Conservation (phyloP, 2,888 invertebrate genomes). For the Neoitamus cyanurus region DNA sequence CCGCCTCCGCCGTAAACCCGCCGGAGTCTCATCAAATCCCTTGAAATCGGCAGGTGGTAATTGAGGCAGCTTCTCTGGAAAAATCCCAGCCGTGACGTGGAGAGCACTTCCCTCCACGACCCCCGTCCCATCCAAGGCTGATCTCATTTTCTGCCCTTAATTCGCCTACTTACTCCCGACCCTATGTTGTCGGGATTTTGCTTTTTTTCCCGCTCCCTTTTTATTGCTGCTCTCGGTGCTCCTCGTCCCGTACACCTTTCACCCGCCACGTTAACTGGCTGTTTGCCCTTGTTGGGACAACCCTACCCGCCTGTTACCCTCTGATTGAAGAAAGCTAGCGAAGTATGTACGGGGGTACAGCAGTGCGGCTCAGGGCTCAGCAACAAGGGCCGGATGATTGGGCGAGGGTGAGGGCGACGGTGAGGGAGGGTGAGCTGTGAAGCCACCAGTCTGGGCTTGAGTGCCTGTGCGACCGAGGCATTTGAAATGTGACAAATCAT, state of each 20-base stretch:
- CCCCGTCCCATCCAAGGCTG: background rate
- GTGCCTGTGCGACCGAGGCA: background rate
- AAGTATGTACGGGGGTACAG: too few species aligned
- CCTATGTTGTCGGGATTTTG: background rate
- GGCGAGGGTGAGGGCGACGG: background rate
- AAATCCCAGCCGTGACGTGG: background rate
- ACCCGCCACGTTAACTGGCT: background rate
- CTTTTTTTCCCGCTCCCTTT: background rate
- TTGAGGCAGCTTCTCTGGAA: background rate
- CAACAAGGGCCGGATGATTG: background rate
- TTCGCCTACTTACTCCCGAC: background rate
- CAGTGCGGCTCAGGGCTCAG: background rate
- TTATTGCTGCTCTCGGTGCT: background rate
- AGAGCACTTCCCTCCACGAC: background rate
- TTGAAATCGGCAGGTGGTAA: constrained; percentile 28
- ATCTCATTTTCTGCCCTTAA: constrained; percentile 27
- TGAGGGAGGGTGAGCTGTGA: too few species aligned
- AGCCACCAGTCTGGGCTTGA: too few species aligned
- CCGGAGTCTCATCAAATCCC: background rate
- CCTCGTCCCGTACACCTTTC: background rate
- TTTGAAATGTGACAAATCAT: constrained; percentile 10
- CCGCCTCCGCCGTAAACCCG: background rate
- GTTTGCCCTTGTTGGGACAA: background rate
- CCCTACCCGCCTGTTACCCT: background rate
- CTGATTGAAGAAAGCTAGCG: background rate